Evolutionary conservation across 2,797 vertebrate species (phyloP), one percentile per base, ranked within the genome.

Genomic region (Chelon auratus): DNA sequence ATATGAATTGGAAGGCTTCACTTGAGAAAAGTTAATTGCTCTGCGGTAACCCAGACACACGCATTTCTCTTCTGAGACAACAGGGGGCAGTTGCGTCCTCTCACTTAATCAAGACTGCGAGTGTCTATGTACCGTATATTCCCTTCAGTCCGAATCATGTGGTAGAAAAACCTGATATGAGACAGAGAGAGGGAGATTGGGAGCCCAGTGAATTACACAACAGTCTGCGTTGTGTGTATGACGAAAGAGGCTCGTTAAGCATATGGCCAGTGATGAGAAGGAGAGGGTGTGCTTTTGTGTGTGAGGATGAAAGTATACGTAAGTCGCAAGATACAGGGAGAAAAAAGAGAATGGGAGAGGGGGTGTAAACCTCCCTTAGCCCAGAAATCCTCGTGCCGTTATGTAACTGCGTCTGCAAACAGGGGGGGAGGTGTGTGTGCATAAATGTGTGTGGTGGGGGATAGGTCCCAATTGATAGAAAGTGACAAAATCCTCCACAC

Each of bases 401-500:
- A 94, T 91, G 86, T 90, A 93, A 93, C 84, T 17, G 36, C 62
- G 78, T 88, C 82, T 89, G 85, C 68, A 89, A 79, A 86, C 4
- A n/a, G n/a, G 20, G 72, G 78, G 71, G 80, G 72, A 36, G 53
- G 26, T 36, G 52, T 45, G 52, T 45, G 63, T 57, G 65, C 13
- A 24, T 36, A 50, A 62, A 47, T 57, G 59, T 45, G 59, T 62
- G 52, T 61, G 22, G 47, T 57, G 51, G 69, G 80, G 72, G 69
- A 57, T 79, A 62, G 59, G 24, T 61, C 76, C 68, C 75, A 88
- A 87, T 86, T 83, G 87, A 93, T 90, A 73, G 78, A 88, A 86
- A 90, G 89, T 89, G 91, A 92, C 89, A 89, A 89, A 92, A 89
- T 83, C 77, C 63, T 83, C 80, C 62, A 84, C 87, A 62, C 83